These are phyloP conservation scores for Cantharis rustica DNA, from an alignment of 2,888 invertebrate species.

Conservation along the genomic window DNA sequence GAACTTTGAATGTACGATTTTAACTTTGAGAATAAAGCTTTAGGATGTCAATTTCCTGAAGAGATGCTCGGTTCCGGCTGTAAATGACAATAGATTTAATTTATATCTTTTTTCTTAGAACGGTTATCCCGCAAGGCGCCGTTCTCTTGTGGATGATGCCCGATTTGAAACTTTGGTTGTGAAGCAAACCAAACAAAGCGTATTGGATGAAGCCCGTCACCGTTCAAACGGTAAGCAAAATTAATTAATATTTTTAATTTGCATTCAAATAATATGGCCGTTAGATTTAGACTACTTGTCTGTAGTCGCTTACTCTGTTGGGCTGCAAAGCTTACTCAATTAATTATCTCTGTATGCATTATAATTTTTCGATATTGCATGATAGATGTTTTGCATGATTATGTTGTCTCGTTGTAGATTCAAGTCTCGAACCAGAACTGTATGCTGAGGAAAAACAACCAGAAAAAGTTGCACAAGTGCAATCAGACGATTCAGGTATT, in stretches of 20 bases:
- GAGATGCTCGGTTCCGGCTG: slow-evolving; percentile 43
- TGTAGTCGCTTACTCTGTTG: background rate
- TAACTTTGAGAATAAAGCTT: slow-evolving; percentile 10
- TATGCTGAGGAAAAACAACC: slow-evolving; percentile 46
- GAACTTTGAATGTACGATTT: slow-evolving; percentile 15
- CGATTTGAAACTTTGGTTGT: slow-evolving; percentile 96
- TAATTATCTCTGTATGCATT: background rate
- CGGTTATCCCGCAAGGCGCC: slow-evolving; percentile 93
- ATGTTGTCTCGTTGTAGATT: slow-evolving; percentile 47
- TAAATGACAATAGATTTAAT: slow-evolving; percentile 41
- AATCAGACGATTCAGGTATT: slow-evolving; percentile 63
- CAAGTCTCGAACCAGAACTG: slow-evolving; percentile 54
- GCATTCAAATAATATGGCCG: background rate
- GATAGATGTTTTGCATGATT: slow-evolving; percentile 38
- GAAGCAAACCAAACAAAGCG: slow-evolving; percentile 92
- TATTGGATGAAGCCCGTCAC: slow-evolving; percentile 87
- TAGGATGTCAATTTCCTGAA: slow-evolving; percentile 45
- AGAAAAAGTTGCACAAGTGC: slow-evolving; percentile 56
- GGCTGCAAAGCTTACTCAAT: background rate
- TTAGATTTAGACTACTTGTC: background rate
- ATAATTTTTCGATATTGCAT: slow-evolving; percentile 9
- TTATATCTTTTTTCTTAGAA: slow-evolving; percentile 68
- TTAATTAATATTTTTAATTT: background rate
- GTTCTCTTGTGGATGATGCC: slow-evolving; percentile 96
- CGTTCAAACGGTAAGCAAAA: slow-evolving; percentile 81